Evolutionary conservation across 2,888 invertebrate species (phyloP).

Genomic region (Stegophylla sp.): DNA sequence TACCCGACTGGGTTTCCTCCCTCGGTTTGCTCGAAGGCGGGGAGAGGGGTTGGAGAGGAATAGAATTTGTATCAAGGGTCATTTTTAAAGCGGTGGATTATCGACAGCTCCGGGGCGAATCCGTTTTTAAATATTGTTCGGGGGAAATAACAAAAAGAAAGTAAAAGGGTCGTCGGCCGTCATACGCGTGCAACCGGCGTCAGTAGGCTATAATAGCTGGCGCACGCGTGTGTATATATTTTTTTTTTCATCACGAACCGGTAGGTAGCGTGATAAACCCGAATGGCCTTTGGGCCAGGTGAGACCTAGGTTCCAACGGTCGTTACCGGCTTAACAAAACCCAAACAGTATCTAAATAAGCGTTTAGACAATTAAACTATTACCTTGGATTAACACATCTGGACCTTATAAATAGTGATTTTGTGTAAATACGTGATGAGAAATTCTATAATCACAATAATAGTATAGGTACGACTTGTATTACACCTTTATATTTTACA

Average conservation of each 20-base stretch:
- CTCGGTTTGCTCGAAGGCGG: neutral
- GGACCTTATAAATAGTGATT: neutral
- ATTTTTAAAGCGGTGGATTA: conserved; percentile 59
- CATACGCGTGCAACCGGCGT: conserved; percentile 47
- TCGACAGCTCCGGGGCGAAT: conserved; percentile 58
- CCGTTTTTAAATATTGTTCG: conserved; percentile 56
- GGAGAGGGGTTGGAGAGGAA: conserved; percentile 5
- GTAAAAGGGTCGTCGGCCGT: conserved; percentile 36
- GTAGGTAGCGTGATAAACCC: conserved; percentile 49
- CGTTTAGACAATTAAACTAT: conserved; percentile 17
- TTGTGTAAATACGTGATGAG: conserved; percentile 7
- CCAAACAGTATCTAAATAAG: neutral
- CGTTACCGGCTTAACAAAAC: conserved; percentile 16
- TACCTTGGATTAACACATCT: neutral
- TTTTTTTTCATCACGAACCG: conserved; percentile 41
- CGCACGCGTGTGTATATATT: conserved; percentile 32
- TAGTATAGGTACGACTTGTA: neutral
- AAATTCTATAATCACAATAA: conserved; percentile 21
- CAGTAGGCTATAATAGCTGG: conserved; percentile 17
- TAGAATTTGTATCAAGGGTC: conserved; percentile 58
- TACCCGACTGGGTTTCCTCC: conserved; percentile 28
- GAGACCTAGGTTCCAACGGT: conserved; percentile 44
- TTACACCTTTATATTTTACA: neutral
- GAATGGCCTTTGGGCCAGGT: conserved; percentile 47
- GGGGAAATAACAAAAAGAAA: conserved; percentile 44